Percentiles rank a stretch among this genome's conserved stretches.
These are phyloP conservation scores for Smittia sp. DNA, from an alignment of 2,888 invertebrate species.

Conservation along the genomic window DNA sequence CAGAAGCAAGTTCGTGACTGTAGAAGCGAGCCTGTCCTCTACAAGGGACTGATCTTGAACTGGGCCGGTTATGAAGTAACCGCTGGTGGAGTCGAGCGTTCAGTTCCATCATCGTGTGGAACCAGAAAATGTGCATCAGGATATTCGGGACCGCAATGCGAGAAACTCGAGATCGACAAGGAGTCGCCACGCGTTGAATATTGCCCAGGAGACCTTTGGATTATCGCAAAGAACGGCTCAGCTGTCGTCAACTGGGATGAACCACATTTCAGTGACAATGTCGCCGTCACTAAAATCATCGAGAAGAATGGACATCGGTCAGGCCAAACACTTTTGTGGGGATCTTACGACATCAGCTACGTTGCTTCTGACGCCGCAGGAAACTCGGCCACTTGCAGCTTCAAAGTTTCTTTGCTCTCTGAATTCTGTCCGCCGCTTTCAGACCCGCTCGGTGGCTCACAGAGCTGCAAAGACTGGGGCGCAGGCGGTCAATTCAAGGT, in stretches of 20 bases:
- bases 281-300: conserved; percentile 73
- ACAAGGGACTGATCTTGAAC: conserved; percentile 78
- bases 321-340: conserved; percentile 86
- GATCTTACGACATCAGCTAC: conserved; percentile 87
- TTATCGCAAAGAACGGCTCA: conserved; percentile 88
- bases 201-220: conserved; percentile 92
- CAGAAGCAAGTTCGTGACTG: conserved; percentile 93
- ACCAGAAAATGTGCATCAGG: conserved; percentile 85
- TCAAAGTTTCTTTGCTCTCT: conserved; percentile 84
- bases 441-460: conserved; percentile 88
- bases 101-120: conserved; percentile 89
- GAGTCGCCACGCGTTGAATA: conserved; percentile 82
- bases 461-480: conserved; percentile 93
- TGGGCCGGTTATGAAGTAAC: conserved; percentile 94
- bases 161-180: conserved; percentile 79
- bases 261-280: conserved; percentile 86
- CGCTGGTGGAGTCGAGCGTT: conserved; percentile 83
- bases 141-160: conserved; percentile 80
- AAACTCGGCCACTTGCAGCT: conserved; percentile 86
- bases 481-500: conserved; percentile 94
- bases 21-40: conserved; percentile 86
- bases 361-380: conserved; percentile 91
- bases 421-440: conserved; percentile 87
- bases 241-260: conserved; percentile 90
- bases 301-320: conserved; percentile 84